Conservation (phyloP, 2,797 vertebrate genomes). For the Pantherophis alleghaniensis region DNA sequence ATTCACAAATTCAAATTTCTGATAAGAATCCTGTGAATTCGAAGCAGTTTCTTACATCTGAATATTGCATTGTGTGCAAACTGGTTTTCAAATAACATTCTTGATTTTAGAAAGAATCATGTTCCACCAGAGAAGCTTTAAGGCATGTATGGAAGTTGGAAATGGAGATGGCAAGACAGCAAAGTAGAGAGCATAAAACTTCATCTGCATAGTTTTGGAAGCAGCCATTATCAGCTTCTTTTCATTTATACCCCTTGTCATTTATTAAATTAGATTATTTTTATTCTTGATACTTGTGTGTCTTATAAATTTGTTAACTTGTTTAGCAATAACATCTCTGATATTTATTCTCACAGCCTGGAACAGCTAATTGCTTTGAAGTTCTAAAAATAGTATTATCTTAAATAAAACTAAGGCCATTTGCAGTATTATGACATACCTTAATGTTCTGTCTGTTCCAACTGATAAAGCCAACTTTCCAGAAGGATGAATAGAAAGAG, state of each 20-base stretch:
- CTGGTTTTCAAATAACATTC: background rate
- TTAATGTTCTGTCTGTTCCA: conserved; percentile 93
- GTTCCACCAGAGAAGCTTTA: background rate
- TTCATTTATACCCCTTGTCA: background rate
- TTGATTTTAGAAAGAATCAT: background rate
- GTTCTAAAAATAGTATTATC: background rate
- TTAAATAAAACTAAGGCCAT: background rate
- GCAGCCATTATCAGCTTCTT: background rate
- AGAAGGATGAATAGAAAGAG: conserved; percentile 92
- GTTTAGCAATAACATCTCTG: background rate
- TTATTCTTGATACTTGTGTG: background rate
- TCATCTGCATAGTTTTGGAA: background rate
- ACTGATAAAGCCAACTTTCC: conserved; percentile 94
- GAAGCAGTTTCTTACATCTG: background rate
- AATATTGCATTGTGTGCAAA: background rate
- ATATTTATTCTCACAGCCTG: background rate
- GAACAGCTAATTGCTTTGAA: background rate
- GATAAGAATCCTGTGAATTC: background rate
- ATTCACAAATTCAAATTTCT: background rate
- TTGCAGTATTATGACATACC: conserved; percentile 70
- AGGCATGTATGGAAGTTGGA: background rate
- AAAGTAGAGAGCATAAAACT: background rate
- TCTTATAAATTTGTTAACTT: background rate
- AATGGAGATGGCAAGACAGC: background rate
- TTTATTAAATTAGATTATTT: background rate